Evolutionary conservation across 2,888 invertebrate species (phyloP).

Genomic region (Eurois occulta): DNA sequence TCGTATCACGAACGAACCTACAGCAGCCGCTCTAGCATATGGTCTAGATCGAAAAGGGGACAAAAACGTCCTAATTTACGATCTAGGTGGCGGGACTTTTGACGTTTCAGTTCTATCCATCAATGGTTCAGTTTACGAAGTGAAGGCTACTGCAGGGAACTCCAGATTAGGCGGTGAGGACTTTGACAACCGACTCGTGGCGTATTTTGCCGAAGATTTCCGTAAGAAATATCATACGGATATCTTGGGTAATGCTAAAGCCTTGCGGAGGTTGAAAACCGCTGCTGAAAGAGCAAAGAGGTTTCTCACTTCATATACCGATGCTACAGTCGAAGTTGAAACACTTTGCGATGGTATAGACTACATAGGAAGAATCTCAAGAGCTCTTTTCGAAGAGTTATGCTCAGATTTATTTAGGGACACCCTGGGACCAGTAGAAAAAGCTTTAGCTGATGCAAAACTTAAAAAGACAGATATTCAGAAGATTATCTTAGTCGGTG

Average conservation of each 20-base stretch:
- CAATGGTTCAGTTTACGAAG: constrained; percentile 76
- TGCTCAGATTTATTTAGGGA: constrained; percentile 83
- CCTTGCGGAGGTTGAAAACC: constrained; percentile 75
- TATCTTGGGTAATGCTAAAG: constrained; percentile 69
- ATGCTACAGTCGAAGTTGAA: constrained; percentile 76
- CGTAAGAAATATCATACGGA: constrained; percentile 75
- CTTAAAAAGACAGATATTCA: constrained; percentile 76
- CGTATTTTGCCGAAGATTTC: constrained; percentile 81
- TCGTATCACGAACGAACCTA: constrained; percentile 81
- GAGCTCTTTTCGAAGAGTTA: constrained; percentile 80
- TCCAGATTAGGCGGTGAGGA: constrained; percentile 82
- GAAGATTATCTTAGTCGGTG: constrained; percentile 80
- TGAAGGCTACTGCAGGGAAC: constrained; percentile 80
- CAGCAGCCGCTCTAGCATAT: constrained; percentile 83
- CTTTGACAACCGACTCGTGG: constrained; percentile 82
- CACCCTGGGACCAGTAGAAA: constrained; percentile 73
- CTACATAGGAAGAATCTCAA: constrained; percentile 75
- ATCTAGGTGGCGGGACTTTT: constrained; percentile 83
- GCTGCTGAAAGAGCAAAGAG: constrained; percentile 81
- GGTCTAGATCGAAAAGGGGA: constrained; percentile 74
- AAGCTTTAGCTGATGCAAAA: constrained; percentile 76
- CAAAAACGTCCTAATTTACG: constrained; percentile 79
- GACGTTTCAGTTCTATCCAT: constrained; percentile 81
- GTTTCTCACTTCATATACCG: constrained; percentile 74
- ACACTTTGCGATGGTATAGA: constrained; percentile 77